Percentiles rank a stretch among this genome's conserved stretches.
phyloP scores from a whole-genome alignment of 2,113 vertebrate species.

The Myiopsitta monachus region DNA sequence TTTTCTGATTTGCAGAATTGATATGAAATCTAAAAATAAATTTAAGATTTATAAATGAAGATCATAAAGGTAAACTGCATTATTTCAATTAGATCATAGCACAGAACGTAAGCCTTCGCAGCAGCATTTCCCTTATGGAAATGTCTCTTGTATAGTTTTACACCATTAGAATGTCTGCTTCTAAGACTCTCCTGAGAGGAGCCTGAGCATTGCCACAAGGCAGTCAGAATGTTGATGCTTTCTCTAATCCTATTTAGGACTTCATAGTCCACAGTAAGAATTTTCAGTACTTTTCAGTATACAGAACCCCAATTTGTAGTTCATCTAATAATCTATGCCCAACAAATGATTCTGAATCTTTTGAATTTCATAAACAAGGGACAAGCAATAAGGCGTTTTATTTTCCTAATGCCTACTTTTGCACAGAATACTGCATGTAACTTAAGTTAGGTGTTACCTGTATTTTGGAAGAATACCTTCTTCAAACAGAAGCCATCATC shows the following conservation, averaged over 20 bases:
- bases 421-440: not conserved
- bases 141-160: not conserved
- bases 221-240: not conserved
- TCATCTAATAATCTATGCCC: not conserved
- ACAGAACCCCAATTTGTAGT: not conserved
- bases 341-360: not conserved
- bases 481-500: not conserved
- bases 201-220: not conserved
- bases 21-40: not conserved
- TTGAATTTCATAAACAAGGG: not conserved
- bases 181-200: not conserved
- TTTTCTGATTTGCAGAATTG: not conserved
- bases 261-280: not conserved
- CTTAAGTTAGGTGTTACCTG: not conserved
- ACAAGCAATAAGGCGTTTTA: not conserved
- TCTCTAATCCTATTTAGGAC: not conserved
- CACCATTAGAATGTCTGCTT: not conserved
- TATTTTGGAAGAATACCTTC: not conserved
- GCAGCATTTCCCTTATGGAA: not conserved
- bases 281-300: not conserved
- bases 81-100: not conserved
- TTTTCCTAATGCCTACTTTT: not conserved
- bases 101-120: not conserved
- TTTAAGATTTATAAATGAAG: not conserved
- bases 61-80: not conserved